Evolutionary conservation across 2,797 vertebrate species (phyloP).

Genomic region (Amblyopsis hoosieri): DNA sequence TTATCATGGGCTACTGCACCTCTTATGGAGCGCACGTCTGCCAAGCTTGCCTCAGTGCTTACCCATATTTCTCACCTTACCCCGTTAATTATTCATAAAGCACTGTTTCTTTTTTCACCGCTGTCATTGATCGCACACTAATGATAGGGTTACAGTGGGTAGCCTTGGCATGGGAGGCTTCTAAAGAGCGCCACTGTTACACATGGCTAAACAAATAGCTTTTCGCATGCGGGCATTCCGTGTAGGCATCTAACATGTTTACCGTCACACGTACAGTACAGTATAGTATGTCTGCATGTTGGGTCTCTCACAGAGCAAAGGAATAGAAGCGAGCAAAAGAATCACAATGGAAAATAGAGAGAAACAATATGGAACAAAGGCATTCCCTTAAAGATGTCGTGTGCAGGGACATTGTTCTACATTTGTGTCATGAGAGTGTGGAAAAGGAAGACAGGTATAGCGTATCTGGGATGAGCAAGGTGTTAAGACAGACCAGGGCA

Average conservation of each 20-base stretch:
- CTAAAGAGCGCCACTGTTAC: neutral
- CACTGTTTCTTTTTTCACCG: slow-evolving; percentile 52
- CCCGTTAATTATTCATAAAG: slow-evolving; percentile 69
- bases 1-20: neutral
- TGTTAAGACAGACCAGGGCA: slow-evolving; percentile 55
- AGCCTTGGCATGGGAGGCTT: slow-evolving; percentile 34
- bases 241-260: slow-evolving; percentile 1
- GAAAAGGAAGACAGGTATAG: slow-evolving; percentile 51
- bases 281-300: too few species aligned
- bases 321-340: slow-evolving; percentile 28
- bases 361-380: slow-evolving; percentile 75
- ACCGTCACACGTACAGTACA: too few species aligned
- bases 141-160: slow-evolving; percentile 56
- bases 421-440: slow-evolving; percentile 69
- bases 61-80: slow-evolving; percentile 72
- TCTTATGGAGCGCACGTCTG: slow-evolving; percentile 42
- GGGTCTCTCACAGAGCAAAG: slow-evolving; percentile 28
- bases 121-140: slow-evolving; percentile 57
- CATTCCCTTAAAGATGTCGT: slow-evolving; percentile 72
- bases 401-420: slow-evolving; percentile 75
- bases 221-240: neutral
- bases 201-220: too few species aligned
- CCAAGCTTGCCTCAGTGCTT: slow-evolving; percentile 41
- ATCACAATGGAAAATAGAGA: neutral
- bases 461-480: slow-evolving; percentile 51